A percentile compares a stretch with the other conserved stretches of the same genome.
These are phyloP conservation scores for Edolisoma coerulescens DNA, from an alignment of 2,113 vertebrate genomes.

Conservation along the genomic window DNA sequence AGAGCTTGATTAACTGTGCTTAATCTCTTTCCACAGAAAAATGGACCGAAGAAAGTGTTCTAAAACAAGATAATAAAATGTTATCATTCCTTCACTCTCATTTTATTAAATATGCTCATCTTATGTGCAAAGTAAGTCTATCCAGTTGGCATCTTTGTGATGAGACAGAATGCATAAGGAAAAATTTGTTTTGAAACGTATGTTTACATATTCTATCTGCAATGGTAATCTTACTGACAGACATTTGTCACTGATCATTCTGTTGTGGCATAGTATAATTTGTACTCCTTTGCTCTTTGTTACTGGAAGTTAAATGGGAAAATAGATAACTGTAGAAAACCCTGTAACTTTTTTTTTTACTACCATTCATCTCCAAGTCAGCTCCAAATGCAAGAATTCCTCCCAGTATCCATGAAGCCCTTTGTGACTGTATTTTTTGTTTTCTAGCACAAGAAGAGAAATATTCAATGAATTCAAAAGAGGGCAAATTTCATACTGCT, in stretches of 20 bases:
- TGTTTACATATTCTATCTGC: conserved; percentile 12
- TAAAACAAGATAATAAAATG: neutral
- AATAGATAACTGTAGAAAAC: neutral
- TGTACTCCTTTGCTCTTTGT: neutral
- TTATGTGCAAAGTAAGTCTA: neutral
- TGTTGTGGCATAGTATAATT: neutral
- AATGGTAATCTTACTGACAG: neutral
- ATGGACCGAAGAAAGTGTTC: neutral
- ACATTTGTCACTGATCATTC: conserved; percentile 4
- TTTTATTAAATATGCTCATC: neutral
- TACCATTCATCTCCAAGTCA: neutral
- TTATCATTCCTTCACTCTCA: neutral
- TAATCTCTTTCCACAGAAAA: neutral
- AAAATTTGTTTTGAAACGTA: neutral
- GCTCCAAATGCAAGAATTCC: neutral
- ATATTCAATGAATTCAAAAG: neutral
- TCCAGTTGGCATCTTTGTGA: neutral
- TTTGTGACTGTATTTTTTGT: neutral
- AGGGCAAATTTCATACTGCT: neutral
- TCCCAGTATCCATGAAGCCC: neutral
- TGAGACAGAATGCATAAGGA: neutral
- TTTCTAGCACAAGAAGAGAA: neutral
- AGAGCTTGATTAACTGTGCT: neutral
- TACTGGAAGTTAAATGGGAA: neutral
- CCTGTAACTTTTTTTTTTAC: neutral